These are phyloP conservation scores for Protophormia terraenovae DNA, from an alignment of 2,888 invertebrate species.

Conservation along the genomic window DNA sequence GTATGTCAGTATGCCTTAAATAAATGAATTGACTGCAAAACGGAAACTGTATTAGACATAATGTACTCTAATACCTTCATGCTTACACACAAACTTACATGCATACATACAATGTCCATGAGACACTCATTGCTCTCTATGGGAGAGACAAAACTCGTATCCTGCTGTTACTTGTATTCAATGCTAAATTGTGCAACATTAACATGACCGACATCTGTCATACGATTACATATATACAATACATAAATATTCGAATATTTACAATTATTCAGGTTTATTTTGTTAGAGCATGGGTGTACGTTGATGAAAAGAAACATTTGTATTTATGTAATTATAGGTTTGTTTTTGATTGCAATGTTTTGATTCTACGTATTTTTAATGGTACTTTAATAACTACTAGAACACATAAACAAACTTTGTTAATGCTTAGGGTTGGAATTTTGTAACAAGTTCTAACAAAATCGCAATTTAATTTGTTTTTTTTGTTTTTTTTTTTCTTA, in stretches of 20 bases:
- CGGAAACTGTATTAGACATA: conserved; percentile 64
- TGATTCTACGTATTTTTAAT: conserved; percentile 42
- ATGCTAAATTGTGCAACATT: conserved; percentile 7
- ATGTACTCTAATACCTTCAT: conserved; percentile 40
- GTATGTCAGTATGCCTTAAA: conserved; percentile 20
- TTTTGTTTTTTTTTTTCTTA: conserved; percentile 6
- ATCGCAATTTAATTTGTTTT: conserved; percentile 46
- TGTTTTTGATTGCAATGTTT: conserved; percentile 62
- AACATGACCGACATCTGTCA: conserved; percentile 63
- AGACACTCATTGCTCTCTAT: conserved; percentile 4
- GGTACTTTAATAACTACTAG: neutral
- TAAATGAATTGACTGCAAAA: conserved; percentile 55
- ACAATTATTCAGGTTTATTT: neutral
- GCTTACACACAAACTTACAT: neutral
- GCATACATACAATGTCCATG: neutral
- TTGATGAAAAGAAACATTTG: conserved; percentile 40
- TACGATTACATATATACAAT: neutral
- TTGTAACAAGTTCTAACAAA: conserved; percentile 4
- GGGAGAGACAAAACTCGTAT: conserved; percentile 36
- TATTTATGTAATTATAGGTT: conserved; percentile 61
- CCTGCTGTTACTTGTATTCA: conserved; percentile 56
- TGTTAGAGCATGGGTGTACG: neutral
- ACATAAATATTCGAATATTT: neutral
- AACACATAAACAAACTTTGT: neutral
- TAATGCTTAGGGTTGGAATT: conserved; percentile 51